Evolutionary conservation across 2,797 vertebrate species (phyloP), one percentile per base, ranked within the genome.

Genomic region (Dromococcyx pavoninus): DNA sequence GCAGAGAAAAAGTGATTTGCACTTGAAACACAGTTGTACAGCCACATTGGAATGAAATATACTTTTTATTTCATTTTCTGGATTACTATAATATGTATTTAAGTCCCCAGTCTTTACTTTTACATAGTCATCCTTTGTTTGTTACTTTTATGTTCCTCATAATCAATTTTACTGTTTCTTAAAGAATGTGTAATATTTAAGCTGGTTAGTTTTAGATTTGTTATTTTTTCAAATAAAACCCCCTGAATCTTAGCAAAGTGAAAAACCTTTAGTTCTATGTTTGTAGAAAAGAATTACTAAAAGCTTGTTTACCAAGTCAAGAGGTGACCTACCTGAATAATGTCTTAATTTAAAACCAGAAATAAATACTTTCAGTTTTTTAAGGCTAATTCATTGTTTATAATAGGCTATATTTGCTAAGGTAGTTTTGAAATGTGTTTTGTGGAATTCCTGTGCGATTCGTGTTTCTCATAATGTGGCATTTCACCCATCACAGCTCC

Each of bases 1-100:
- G 96, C 86, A 95, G 97, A 97, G 94, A 97, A 86, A 96, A 88
- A 93, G 92, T 73, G 87, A 92, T 97, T 97, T 97, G 86, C 70
- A 60, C 50, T 80, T 86, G 74, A 60, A 69, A 83, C 91, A 96
- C 71, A 64, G 73, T 87, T 96, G 87, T 95, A 91, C 88, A 93
- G 91, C 86, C 97, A 94, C 76, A 79, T 43, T 39, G 41, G 58
- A 90, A 92, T 93, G 60, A 96, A 97, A 74, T 83, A 61, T 6
- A 76, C 64, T 81, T 96, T 70, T 94, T 30, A 58, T 91, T 86
- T 93, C 84, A 82, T 96, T 96, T 94, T 58, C 35, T 57, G 37
- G 25, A 39, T 75, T 93, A 23, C 65, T 84, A 7, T 86, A 85
- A 44, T 75, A 75, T 81, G 84, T 66, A 30, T 80, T 88, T 18